Base-by-base conservation (phyloP, 1,140 invertebrate genomes). In the Drosophila gunungcola region DNA sequence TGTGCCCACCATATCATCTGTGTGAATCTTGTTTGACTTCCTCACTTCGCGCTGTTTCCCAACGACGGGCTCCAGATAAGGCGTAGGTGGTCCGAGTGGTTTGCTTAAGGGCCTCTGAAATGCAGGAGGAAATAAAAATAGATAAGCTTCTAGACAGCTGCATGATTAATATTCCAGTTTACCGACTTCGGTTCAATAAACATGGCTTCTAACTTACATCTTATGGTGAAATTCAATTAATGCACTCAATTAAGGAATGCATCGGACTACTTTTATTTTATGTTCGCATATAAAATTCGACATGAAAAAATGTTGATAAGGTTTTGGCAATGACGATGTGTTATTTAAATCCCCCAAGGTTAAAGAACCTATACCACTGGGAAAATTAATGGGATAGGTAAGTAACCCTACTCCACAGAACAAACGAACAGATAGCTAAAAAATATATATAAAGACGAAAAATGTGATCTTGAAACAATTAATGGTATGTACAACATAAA, bases 21-120 rank as follows among this genome's bases (percentile, higher is more conserved):
- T 60, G 21, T 88, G 73, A 32, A 89, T 67, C 3, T 45, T 21
- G 7, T 76, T 41, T 3, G 84, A 83, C 42, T 70, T 69, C 0
- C 0, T n/a, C 0, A 88, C 63, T 0, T 21, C 10, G 1, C 60
- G 84, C 0, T 4, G 29, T n/a, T 29, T n/a, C 1, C 29, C 61
- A 2, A 2, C 2, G 4, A 73, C 52, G 11, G 49, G 56, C 2
- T 49, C 55, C 2, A 3, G 36, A 10, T 64, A 73, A 1, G 83
- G 83, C 7, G 3, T 16, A 0, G 89, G 54, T 2, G 61, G 25
- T n/a, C 11, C 65, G 1, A 36, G 4, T 0, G 58, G 27, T 36
- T 75, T 42, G n/a, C n/a, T 13, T 2, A 45, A 16, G 2, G 11
- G 2, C 2, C 21, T 48, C 67, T 68, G 41, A 1, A 57, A 48